Conservation (phyloP, 2,888 invertebrate species). For the Eupithecia subumbrata region DNA sequence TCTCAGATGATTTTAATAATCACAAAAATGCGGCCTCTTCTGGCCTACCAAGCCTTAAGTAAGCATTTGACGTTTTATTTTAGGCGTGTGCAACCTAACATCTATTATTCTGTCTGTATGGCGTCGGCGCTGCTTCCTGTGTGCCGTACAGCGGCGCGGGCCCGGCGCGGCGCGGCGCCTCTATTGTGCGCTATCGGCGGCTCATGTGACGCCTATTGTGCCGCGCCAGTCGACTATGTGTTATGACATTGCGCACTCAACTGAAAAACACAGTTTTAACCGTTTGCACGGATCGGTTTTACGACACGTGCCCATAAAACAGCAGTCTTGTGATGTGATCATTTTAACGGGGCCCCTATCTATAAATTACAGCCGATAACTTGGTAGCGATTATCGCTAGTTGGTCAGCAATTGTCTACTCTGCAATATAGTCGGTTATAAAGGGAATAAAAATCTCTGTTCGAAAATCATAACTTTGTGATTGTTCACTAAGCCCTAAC, state of each 20-base stretch:
- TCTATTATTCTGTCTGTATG: too few relatives aligned
- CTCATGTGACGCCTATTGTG: not conserved
- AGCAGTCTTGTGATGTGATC: not conserved
- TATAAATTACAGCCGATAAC: not conserved
- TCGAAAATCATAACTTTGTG: too few relatives aligned
- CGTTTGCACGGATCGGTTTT: too few relatives aligned
- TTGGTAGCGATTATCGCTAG: not conserved
- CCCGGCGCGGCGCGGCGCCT: not conserved
- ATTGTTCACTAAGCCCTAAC: too few relatives aligned
- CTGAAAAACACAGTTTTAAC: too few relatives aligned
- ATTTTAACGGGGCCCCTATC: not conserved
- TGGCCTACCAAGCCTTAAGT: too few relatives aligned
- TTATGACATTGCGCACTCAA: not conserved
- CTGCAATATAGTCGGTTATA: not conserved
- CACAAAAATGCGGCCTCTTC: too few relatives aligned
- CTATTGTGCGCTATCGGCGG: not conserved
- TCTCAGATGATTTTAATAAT: too few relatives aligned
- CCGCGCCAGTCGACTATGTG: not conserved
- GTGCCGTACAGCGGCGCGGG: not conserved
- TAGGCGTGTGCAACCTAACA: not conserved
- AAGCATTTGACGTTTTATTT: too few relatives aligned
- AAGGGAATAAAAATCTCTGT: not conserved
- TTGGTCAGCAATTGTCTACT: not conserved
- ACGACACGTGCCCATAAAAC: not conserved
- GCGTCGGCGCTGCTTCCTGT: not conserved